Base-by-base conservation (phyloP, 2,113 vertebrate genomes). In the Anhinga rufa region DNA sequence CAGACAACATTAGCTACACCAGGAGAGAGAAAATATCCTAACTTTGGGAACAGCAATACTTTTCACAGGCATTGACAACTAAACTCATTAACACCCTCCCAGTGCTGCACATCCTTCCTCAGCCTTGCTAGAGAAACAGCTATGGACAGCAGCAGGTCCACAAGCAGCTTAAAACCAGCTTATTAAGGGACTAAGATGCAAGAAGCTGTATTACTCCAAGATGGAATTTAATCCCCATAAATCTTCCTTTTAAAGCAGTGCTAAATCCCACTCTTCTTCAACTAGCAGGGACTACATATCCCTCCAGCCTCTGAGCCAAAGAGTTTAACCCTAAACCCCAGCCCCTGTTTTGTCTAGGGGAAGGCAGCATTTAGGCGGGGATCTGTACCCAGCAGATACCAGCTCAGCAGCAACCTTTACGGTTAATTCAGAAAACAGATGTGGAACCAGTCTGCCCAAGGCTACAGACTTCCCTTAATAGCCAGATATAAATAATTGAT, bases 361-460 rank as follows among this genome's bases (percentile, higher is more conserved):
- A 79, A 20, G 31, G 71, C 52, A 66, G 60, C 36, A 4, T 52
- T 80, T 64, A 51, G 60, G 69, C 34, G 1, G 20, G 46, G 66
- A 76, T 48, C 66, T 71, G 57, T 19, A 92, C 57, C 75, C 48
- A 46, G 76, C n/a, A 22, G 14, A 74, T n/a, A 78, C 38, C 55
- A 82, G 90, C 58, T 88, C 38, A 7, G 79, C 85, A 49, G 38
- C 0, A 1, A 86, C 71, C 60, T 74, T 86, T 31, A 28, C 5
- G 14, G 34, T 83, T 65, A 80, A 93, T 77, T 93, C 82, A 70
- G 42, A 88, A 92, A 92, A 44, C 93, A 96, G 74, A 54, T 62
- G 88, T 85, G 93, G 74, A 91, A 85, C 38, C 61, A 94, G 44
- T 66, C 34, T 58, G 90, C 83, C 89, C 64, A 64, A 60, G 69